phyloP scores from a whole-genome alignment of 2,113 vertebrate genomes.

The Elephantulus edwardii region DNA sequence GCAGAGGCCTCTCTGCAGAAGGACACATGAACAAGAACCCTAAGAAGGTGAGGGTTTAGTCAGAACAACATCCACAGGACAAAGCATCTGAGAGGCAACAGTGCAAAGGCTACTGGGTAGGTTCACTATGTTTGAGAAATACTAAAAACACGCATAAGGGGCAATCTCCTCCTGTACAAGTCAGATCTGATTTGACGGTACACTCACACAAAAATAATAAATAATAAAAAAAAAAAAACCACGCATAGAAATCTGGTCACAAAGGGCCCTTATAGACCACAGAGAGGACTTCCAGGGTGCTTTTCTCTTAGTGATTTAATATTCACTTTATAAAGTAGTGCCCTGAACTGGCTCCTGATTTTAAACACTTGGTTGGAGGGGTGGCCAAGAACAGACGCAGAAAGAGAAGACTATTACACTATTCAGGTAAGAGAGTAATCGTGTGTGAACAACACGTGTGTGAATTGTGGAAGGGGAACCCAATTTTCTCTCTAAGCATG shows the following conservation, averaged over 20 bases:
- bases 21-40: rapidly evolving
- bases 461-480: not conserved
- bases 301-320: not conserved
- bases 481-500: not conserved
- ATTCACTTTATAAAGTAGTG: not conserved
- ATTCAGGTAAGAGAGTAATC: not conserved
- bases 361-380: not conserved
- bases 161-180: no score
- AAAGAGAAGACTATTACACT: not conserved
- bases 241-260: no score
- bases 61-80: not conserved
- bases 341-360: not conserved
- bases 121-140: not conserved
- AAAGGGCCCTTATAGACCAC: not conserved
- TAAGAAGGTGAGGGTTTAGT: not conserved
- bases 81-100: not conserved
- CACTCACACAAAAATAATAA: no score
- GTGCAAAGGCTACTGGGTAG: not conserved
- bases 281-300: not conserved
- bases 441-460: not conserved
- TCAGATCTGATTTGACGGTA: no score
- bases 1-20: not conserved
- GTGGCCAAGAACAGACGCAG: not conserved
- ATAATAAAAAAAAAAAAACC: no score
- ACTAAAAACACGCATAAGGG: not conserved